Evolutionary conservation across 2,797 vertebrate species (phyloP).

Genomic region (Hylomyscus alleni): DNA sequence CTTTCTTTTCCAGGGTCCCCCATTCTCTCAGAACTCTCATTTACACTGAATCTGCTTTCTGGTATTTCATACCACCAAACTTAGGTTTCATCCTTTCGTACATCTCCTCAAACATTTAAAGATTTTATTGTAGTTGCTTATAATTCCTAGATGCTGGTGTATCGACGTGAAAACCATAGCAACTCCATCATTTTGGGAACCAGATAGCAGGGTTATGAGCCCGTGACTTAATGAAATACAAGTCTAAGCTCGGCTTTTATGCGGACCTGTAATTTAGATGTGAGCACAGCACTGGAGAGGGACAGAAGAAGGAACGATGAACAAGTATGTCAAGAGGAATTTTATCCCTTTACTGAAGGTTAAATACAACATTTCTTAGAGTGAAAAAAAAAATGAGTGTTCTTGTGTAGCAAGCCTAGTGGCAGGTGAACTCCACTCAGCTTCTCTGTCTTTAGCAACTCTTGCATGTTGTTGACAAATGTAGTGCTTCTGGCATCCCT

Average conservation of each 20-base stretch:
- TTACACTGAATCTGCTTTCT: not conserved
- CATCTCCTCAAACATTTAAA: constrained; percentile 45
- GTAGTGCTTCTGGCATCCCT: constrained; percentile 22
- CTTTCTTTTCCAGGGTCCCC: not conserved
- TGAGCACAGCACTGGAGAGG: not conserved
- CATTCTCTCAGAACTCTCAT: not conserved
- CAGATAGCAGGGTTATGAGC: not conserved
- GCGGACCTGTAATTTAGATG: constrained; percentile 21
- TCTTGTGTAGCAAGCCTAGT: not conserved
- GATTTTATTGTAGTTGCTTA: not conserved
- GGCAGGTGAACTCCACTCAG: not conserved
- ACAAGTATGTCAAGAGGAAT: not conserved
- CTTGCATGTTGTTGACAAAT: constrained; percentile 41
- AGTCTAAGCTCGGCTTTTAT: not conserved
- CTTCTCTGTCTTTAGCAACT: constrained; percentile 3
- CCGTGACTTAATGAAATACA: constrained; percentile 2
- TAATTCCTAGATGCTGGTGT: constrained; percentile 21
- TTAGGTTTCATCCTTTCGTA: not conserved
- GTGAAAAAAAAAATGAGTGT: constrained; percentile 30
- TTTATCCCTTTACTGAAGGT: not conserved
- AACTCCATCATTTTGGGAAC: not conserved
- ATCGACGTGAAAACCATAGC: not conserved
- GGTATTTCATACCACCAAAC: not conserved
- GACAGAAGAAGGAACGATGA: not conserved
- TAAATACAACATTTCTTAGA: constrained; percentile 2